Evolutionary conservation across 2,888 invertebrate species (phyloP), one percentile per base, ranked within the genome.

Genomic region (Scaptomyza polygonia): DNA sequence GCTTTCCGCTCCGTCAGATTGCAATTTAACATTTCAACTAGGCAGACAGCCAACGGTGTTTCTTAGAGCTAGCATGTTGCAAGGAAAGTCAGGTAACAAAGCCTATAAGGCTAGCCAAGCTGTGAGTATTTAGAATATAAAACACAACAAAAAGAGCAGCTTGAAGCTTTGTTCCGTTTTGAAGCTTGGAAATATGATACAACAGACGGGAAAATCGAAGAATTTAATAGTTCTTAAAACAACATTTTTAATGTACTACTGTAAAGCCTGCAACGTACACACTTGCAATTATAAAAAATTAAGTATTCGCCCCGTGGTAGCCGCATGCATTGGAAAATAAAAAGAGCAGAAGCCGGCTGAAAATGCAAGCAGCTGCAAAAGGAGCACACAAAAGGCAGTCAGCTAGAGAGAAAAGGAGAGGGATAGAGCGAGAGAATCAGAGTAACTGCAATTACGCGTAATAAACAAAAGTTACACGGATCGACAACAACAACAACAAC

Each of bases 401-500:
- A 68, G 44, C 67, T 45, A 53, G 66, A 70, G 65, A 59, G 61
- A 42, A 40, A 56, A 52, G 67, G 14, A 8, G 8, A 36, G 36
- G 1, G 32, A 12, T 1, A 34, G 34, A 7, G 34, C 12, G 32
- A 34, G 49, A 67, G 67, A 76, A 72, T 76, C 67, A 68, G 71
- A 73, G 77, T 84, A 86, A 89, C 89, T 79, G 84, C 88, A 88
- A 88, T 89, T 88, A 88, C 77, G 79, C 73, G 75, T 80, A 88
- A 89, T 88, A 88, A 88, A 86, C 85, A 88, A 77, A 89, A 89
- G 86, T 89, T 89, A 87, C 84, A 79, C 63, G 67, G 67, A 72
- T 67, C 73, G 67, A 66, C 58, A 54, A 51, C 45, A 67, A 65
- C 58, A 54, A 51, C 45, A 67, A 73, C 67, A 39, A 12, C 45